Conservation (phyloP, 1,140 invertebrate genomes). For the Halictus rubicundus region DNA sequence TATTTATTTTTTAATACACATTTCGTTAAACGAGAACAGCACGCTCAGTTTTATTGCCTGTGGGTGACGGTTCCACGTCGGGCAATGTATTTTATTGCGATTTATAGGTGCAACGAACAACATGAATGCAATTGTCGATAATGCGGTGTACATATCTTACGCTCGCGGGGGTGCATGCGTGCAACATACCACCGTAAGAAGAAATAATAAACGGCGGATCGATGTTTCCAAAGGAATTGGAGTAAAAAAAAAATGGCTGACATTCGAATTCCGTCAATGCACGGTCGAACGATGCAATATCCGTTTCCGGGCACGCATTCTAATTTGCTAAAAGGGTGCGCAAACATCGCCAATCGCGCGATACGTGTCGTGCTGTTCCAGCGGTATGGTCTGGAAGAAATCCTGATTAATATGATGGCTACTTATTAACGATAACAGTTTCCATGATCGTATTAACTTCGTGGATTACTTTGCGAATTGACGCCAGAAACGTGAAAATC, state of each 20-base stretch:
- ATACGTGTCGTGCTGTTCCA: slow-evolving; percentile 8
- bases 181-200: slow-evolving; percentile 5
- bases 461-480: neutral
- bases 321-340: slow-evolving; percentile 48
- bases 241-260: neutral
- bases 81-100: neutral
- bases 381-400: slow-evolving; percentile 20
- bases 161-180: neutral
- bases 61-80: too few relatives aligned
- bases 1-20: too few relatives aligned
- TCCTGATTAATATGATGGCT: slow-evolving; percentile 33
- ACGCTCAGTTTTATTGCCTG: too few relatives aligned
- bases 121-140: neutral
- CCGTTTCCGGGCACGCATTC: slow-evolving; percentile 21
- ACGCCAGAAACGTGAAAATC: neutral
- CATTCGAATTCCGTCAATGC: neutral
- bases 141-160: neutral
- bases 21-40: too few relatives aligned
- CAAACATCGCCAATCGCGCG: slow-evolving; percentile 39
- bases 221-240: neutral
- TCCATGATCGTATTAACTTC: neutral
- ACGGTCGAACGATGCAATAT: slow-evolving; percentile 14
- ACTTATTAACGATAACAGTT: neutral
- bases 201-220: slow-evolving; percentile 15
- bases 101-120: neutral